Conservation (phyloP, 1,140 invertebrate species). For the roundworm (Caenorhabditis elegans) region WBcel235 BX284606.5:4324501-4325000, state of each 20-base stretch:
- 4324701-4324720: slow-evolving; percentile 24
- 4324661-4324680: neutral
- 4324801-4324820: neutral
- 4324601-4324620: neutral
- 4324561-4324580: neutral
- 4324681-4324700: neutral
- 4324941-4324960: neutral
- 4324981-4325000: slow-evolving; percentile 48
- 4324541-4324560: slow-evolving; percentile 26
- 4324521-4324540: slow-evolving; percentile 21
- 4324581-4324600: neutral
- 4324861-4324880: neutral
- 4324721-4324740: slow-evolving; percentile 28
- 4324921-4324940: neutral
- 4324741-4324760: neutral
- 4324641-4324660: slow-evolving; percentile 8
- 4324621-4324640: slow-evolving; percentile 20
- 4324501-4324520: slow-evolving; percentile 15
- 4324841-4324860: neutral
- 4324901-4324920: slow-evolving; percentile 5
- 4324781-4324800: neutral
- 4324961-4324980: neutral
- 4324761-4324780: neutral
- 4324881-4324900: neutral
- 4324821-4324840: neutral